These are phyloP conservation scores for Halyomorpha halys DNA, from an alignment of 1,140 invertebrate species.

Conservation along the genomic window DNA sequence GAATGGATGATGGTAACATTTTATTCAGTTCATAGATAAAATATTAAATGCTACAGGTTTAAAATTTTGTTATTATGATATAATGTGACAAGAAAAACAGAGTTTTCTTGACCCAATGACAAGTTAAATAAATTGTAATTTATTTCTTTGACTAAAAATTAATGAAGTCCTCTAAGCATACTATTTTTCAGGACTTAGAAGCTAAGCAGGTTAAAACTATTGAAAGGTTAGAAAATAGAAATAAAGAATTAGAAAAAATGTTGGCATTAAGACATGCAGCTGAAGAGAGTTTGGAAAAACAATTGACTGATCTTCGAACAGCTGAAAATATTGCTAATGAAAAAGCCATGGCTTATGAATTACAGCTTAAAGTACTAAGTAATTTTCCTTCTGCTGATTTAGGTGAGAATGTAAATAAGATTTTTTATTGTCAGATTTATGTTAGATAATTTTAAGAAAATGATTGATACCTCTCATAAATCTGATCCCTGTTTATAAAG, in stretches of 20 bases:
- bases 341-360: constrained; percentile 19
- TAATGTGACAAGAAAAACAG: too few species aligned
- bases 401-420: not conserved
- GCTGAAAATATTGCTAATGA: constrained; percentile 28
- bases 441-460: too few species aligned
- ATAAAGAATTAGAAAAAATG: constrained; percentile 38
- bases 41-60: too few species aligned
- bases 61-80: too few species aligned
- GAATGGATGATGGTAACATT: too few species aligned
- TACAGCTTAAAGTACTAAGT: not conserved
- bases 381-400: constrained; percentile 3
- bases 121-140: too few species aligned
- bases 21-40: too few species aligned
- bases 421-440: too few species aligned
- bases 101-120: too few species aligned
- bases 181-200: constrained; percentile 34
- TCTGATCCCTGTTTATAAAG: too few species aligned
- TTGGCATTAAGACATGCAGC: constrained; percentile 32
- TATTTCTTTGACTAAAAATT: not conserved
- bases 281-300: constrained; percentile 23
- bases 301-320: constrained; percentile 22
- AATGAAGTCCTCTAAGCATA: not conserved
- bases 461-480: too few species aligned
- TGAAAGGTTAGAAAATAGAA: constrained; percentile 40
- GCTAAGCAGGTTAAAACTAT: constrained; percentile 40